Evolutionary conservation across 2,797 vertebrate species (phyloP).

Genomic region (Galago senegalensis): DNA sequence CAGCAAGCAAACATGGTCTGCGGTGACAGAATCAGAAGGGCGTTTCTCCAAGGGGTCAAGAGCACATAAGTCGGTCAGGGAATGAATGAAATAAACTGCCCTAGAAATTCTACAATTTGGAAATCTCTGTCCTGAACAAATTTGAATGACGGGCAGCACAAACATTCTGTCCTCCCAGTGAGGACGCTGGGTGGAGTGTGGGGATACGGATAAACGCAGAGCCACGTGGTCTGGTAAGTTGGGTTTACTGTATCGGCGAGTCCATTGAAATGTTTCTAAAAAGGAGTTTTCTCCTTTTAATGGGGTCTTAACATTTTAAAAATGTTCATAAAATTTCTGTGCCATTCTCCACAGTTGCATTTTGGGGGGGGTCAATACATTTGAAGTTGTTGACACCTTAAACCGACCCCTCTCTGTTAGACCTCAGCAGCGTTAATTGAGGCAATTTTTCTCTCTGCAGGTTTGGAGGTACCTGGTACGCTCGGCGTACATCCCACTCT

Average conservation of each 20-base stretch:
- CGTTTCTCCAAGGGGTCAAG: fast-evolving
- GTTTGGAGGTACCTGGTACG: neutral
- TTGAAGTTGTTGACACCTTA: constrained; percentile 51
- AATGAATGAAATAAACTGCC: neutral
- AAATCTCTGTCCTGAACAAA: neutral
- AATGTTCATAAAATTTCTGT: neutral
- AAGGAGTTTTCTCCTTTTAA: neutral
- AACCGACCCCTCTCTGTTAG: neutral
- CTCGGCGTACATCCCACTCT: neutral
- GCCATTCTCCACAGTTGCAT: neutral
- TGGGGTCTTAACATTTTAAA: neutral
- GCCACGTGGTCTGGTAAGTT: neutral
- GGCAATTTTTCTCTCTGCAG: constrained; percentile 28
- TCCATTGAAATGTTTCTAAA: neutral
- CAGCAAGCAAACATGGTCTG: neutral
- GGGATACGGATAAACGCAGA: too few species aligned
- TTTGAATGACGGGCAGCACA: fast-evolving
- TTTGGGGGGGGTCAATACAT: neutral
- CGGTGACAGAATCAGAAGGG: neutral
- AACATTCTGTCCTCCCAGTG: neutral
- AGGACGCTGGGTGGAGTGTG: too few species aligned
- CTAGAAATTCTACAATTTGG: neutral
- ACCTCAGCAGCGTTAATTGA: constrained; percentile 25
- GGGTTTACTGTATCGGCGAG: neutral
- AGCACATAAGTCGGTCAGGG: too few species aligned